Conservation (phyloP, 2,113 vertebrate species). For the Callithrix jacchus region DNA sequence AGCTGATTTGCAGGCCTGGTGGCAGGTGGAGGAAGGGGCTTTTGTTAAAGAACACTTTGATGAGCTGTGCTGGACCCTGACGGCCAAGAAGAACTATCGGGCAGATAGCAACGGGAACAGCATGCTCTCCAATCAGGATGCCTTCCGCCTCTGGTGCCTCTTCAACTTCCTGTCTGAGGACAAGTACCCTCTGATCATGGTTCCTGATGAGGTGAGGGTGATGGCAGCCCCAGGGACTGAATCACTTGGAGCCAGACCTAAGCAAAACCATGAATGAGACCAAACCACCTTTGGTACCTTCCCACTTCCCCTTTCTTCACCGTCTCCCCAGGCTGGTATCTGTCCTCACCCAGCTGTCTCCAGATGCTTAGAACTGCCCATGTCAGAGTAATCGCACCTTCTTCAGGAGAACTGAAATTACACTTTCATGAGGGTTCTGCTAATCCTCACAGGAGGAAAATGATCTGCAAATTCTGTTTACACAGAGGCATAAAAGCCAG, state of each 20-base stretch:
- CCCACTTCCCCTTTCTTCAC: background rate
- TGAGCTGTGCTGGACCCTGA: constrained; percentile 97
- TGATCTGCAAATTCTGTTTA: background rate
- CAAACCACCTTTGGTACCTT: background rate
- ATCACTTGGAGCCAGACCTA: background rate
- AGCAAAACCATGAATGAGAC: background rate
- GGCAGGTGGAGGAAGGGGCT: constrained; percentile 92
- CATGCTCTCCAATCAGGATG: constrained; percentile 89
- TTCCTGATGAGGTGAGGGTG: constrained; percentile 93
- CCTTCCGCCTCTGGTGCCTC: constrained; percentile 96
- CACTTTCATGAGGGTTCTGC: background rate
- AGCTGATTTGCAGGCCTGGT: constrained; percentile 53
- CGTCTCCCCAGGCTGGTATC: background rate
- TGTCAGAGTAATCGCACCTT: background rate
- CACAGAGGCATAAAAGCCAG: background rate
- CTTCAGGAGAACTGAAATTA: background rate
- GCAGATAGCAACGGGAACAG: constrained; percentile 85
- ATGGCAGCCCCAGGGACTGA: background rate
- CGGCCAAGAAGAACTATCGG: constrained; percentile 96
- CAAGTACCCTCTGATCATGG: constrained; percentile 96
- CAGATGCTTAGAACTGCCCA: background rate
- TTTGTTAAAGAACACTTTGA: constrained; percentile 95
- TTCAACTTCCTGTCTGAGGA: constrained; percentile 99
- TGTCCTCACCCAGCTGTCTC: background rate
- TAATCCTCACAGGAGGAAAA: background rate